These are phyloP conservation scores for Miniopterus natalensis DNA, from an alignment of 2,113 vertebrate genomes.

Conservation along the genomic window DNA sequence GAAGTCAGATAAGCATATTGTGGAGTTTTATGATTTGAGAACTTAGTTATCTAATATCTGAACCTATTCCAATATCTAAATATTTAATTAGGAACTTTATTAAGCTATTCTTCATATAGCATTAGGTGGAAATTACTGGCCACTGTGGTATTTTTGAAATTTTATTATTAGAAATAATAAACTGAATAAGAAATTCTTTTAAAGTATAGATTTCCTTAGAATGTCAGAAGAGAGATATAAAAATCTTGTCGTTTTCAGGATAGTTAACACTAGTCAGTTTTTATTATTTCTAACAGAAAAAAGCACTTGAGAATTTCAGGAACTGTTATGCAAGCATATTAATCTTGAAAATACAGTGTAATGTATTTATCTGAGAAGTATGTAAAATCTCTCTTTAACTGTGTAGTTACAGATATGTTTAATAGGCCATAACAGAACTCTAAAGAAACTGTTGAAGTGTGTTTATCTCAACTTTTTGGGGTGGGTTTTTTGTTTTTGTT, in stretches of 20 bases:
- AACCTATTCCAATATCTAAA: background rate
- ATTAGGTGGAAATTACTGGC: slow-evolving; percentile 37
- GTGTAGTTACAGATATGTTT: slow-evolving; percentile 30
- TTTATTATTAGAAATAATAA: slow-evolving; percentile 46
- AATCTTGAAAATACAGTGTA: slow-evolving; percentile 36
- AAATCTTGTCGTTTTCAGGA: slow-evolving; percentile 53
- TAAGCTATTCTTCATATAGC: slow-evolving; percentile 24
- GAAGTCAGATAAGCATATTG: background rate
- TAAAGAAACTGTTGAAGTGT: slow-evolving; percentile 31
- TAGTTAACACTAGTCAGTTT: slow-evolving; percentile 22
- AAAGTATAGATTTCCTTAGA: slow-evolving; percentile 26
- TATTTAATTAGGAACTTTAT: slow-evolving; percentile 3
- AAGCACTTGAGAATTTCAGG: slow-evolving; percentile 22
- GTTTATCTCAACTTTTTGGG: background rate
- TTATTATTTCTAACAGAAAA: slow-evolving; percentile 49
- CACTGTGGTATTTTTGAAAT: slow-evolving; percentile 36
- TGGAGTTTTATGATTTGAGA: slow-evolving; percentile 12
- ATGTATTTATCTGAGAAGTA: slow-evolving; percentile 16
- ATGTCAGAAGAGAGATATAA: slow-evolving; percentile 14
- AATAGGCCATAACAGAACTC: background rate
- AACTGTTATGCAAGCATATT: background rate
- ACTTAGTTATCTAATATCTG: background rate
- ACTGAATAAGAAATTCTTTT: slow-evolving; percentile 49
- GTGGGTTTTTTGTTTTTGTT: background rate
- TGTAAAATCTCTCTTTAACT: slow-evolving; percentile 16